Base-by-base conservation (phyloP, 2,888 invertebrate species). In the Celastrina argiolus region DNA sequence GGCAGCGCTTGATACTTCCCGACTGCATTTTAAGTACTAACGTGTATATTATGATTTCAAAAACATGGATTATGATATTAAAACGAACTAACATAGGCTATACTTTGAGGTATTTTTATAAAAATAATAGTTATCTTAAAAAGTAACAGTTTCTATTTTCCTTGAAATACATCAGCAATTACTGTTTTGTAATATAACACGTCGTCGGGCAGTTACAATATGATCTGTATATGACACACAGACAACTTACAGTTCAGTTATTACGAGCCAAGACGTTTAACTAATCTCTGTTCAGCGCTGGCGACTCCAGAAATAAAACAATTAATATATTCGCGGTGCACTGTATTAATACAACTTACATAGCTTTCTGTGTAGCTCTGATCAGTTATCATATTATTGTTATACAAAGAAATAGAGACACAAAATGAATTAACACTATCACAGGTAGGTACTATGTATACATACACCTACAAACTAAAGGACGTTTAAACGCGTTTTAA, bases 221-320 rank as follows among this genome's bases (percentile, higher is more conserved):
- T 59, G n/a, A 18, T 59, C 16, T 34, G 34, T 16, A 18, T 56
- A 26, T 34, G 34, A 16, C 12, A 16, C 31, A 34, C 59, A 34
- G 59, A 34, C 59, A 59, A 18, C 59, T 34, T 34, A 36, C 51
- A 51, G 16, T 31, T 36, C 36, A 61, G 61, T 59, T 59, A 59
- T 34, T 61, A 39, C 26, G 36, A 61, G 61, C 39, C 61, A 61
- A 61, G 61, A 61, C 61, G 67, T 61, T 61, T 61, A 68, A 68
- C 69, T 63, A 72, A 71, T 69, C 69, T 66, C 69, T 63, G 69
- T 42, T 58, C 56, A 67, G 70, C 66, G 70, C 73, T 68, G 69
- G 59, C 67, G 58, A 64, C 67, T 66, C 66, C 77, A 70, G 69
- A 78, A 81, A 78, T 82, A 82, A 76, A 79, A 78, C 80, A 77